Conservation (phyloP, 2,888 invertebrate species). For the Drosophila picticornis region DNA sequence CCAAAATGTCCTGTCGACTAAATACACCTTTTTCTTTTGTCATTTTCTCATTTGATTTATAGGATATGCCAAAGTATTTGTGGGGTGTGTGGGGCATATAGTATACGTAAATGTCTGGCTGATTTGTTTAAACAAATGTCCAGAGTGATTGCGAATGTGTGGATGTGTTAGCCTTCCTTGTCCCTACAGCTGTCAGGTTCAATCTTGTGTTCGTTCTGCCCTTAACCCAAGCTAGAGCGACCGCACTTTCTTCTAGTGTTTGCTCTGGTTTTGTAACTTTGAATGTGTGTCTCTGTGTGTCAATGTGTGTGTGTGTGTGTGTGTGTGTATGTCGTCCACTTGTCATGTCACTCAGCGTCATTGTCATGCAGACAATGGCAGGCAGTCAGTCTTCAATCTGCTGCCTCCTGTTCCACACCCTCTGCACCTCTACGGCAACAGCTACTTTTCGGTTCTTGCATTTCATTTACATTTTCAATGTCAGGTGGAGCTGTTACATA, state of each 20-base stretch:
- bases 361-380: slow-evolving; percentile 72
- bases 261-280: slow-evolving; percentile 59
- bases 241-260: slow-evolving; percentile 64
- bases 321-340: slow-evolving; percentile 69
- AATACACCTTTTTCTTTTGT: slow-evolving; percentile 70
- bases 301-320: slow-evolving; percentile 25
- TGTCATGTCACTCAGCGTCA: slow-evolving; percentile 78
- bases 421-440: not conserved
- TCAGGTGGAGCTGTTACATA: slow-evolving; percentile 23
- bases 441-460: slow-evolving; percentile 42
- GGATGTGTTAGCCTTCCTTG: slow-evolving; percentile 36
- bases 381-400: slow-evolving; percentile 49
- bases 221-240: slow-evolving; percentile 52
- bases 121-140: slow-evolving; percentile 65
- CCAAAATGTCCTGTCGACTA: slow-evolving; percentile 62
- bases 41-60: slow-evolving; percentile 74
- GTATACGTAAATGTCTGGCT: slow-evolving; percentile 53
- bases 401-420: slow-evolving; percentile 1
- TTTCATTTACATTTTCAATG: slow-evolving; percentile 65
- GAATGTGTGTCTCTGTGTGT: slow-evolving; percentile 14
- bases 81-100: slow-evolving; percentile 21
- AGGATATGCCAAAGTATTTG: slow-evolving; percentile 59
- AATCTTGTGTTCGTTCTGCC: slow-evolving; percentile 59
- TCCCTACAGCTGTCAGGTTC: slow-evolving; percentile 72
- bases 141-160: slow-evolving; percentile 12